Percentiles rank a stretch among this genome's conserved stretches.
Conservation (phyloP, 1,140 invertebrate species). For the Aethina tumida region DNA sequence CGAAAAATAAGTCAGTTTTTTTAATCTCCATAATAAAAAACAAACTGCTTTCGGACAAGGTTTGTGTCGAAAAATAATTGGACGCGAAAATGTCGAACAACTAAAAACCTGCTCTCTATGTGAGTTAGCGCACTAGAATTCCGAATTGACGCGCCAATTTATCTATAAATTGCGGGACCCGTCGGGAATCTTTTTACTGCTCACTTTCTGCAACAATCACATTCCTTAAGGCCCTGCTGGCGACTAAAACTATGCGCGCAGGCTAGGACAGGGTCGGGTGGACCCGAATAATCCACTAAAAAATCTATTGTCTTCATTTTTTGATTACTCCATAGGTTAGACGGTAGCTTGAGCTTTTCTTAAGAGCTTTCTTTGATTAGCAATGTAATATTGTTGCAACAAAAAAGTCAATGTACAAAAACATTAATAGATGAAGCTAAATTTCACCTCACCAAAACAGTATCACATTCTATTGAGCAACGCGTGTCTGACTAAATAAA, state of each 20-base stretch:
- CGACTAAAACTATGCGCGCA: slow-evolving; percentile 1
- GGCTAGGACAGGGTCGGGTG: too few relatives aligned
- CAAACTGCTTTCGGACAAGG: slow-evolving; percentile 23
- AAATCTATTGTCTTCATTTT: too few relatives aligned
- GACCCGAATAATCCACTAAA: too few relatives aligned
- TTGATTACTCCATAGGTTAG: slow-evolving; percentile 1
- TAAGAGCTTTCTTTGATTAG: too few relatives aligned
- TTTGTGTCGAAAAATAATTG: slow-evolving; percentile 30
- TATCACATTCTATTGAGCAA: too few relatives aligned
- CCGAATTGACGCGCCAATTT: slow-evolving; percentile 27
- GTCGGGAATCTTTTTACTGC: slow-evolving; percentile 18
- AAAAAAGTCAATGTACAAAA: too few relatives aligned
- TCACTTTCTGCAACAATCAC: slow-evolving; percentile 7
- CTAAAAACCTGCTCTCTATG: slow-evolving; percentile 23
- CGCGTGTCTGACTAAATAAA: too few relatives aligned
- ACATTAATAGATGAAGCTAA: too few relatives aligned
- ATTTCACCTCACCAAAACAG: too few relatives aligned
- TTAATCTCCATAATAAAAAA: slow-evolving; percentile 22
- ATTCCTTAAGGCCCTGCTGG: slow-evolving; percentile 7
- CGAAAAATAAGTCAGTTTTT: slow-evolving; percentile 26
- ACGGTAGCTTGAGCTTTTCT: too few relatives aligned
- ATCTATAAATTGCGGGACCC: slow-evolving; percentile 21
- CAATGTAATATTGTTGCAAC: too few relatives aligned
- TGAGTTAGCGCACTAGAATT: slow-evolving; percentile 31
- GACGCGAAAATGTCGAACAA: slow-evolving; percentile 23